These are phyloP conservation scores for Cottus gobio DNA, from an alignment of 2,113 vertebrate species.

Conservation along the genomic window DNA sequence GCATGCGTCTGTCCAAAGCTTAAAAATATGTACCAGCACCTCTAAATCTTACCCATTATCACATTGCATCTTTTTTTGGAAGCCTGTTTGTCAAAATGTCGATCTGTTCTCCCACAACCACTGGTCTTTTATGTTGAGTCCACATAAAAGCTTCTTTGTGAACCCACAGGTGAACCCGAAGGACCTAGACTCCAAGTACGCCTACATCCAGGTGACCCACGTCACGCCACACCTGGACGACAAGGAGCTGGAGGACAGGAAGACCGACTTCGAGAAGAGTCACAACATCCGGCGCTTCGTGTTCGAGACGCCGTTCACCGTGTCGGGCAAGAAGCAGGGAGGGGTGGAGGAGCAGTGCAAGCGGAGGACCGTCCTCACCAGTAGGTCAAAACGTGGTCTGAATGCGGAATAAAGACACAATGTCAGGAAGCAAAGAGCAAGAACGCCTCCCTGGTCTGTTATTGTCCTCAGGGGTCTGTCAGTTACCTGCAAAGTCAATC, in stretches of 20 bases:
- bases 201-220: constrained; percentile 98
- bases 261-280: constrained; percentile 94
- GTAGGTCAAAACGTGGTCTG: constrained; percentile 78
- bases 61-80: background rate
- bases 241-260: constrained; percentile 94
- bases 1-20: background rate
- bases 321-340: constrained; percentile 93
- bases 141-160: background rate
- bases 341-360: constrained; percentile 97
- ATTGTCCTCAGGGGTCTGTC: background rate
- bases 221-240: constrained; percentile 94
- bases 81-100: too few relatives aligned
- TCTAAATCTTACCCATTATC: background rate
- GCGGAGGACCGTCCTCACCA: constrained; percentile 92
- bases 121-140: background rate
- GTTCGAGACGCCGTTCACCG: constrained; percentile 97
- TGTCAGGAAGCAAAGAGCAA: background rate
- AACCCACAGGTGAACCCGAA: constrained; percentile 92
- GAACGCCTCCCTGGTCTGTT: background rate
- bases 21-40: background rate
- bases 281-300: constrained; percentile 98
- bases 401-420: too few relatives aligned
- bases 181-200: constrained; percentile 96
- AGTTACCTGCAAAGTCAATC: constrained; percentile 2
- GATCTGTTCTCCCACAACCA: background rate